phyloP scores from a whole-genome alignment of 2,797 vertebrate genomes.

The Microtus agrestis region DNA sequence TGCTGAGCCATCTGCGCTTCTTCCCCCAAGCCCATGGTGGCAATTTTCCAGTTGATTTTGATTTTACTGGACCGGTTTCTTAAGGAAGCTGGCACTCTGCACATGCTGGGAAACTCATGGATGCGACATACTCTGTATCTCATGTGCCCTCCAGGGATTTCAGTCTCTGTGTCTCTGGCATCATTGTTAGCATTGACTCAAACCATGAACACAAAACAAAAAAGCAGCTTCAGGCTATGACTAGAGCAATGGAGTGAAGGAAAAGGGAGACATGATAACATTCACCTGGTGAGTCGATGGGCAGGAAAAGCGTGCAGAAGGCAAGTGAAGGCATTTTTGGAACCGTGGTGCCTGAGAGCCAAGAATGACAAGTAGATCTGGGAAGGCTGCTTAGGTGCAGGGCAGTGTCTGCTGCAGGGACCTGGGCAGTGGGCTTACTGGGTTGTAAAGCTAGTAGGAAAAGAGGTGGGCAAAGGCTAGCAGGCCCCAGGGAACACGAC shows the following conservation, averaged over 20 bases:
- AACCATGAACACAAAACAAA: neutral
- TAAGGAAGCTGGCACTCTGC: neutral
- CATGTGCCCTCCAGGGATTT: neutral
- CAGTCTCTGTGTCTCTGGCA: neutral
- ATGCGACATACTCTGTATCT: neutral
- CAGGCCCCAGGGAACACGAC: fast-evolving
- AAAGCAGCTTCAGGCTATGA: neutral
- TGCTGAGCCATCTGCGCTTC: no score
- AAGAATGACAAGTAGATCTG: neutral
- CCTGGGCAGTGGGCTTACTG: neutral
- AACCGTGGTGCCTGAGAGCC: neutral
- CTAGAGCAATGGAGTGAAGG: neutral
- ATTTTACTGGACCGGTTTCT: neutral
- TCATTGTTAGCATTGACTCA: neutral
- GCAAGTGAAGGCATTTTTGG: neutral
- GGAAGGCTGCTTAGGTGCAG: neutral
- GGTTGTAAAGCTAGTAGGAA: neutral
- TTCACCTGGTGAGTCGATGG: neutral
- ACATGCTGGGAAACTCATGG: no score
- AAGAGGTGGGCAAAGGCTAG: neutral
- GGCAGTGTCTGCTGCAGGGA: neutral
- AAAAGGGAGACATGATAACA: no score
- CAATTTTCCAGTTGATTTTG: neutral
- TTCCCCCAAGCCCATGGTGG: no score
- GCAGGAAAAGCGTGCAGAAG: neutral